These are phyloP conservation scores for Ploceus nigricollis DNA, from an alignment of 2,113 vertebrate genomes.

Conservation along the genomic window DNA sequence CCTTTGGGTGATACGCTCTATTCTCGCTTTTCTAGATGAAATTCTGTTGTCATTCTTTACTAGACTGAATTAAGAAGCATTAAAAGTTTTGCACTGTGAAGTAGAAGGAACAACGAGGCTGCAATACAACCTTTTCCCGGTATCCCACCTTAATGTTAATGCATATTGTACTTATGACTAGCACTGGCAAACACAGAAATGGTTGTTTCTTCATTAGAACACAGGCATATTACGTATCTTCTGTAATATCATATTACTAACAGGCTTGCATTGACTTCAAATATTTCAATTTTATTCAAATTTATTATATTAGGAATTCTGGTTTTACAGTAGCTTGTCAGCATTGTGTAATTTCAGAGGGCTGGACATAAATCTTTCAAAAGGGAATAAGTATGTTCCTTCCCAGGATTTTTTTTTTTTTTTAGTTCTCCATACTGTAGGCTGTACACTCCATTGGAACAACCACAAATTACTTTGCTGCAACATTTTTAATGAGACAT, in stretches of 20 bases:
- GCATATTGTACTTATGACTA: neutral
- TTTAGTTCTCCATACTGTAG: neutral
- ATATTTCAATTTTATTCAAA: constrained; percentile 3
- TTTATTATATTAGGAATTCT: neutral
- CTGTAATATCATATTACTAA: neutral
- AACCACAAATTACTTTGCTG: neutral
- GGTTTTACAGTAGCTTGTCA: neutral
- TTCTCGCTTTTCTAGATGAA: neutral
- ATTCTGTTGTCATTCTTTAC: neutral
- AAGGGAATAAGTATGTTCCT: neutral
- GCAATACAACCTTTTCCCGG: neutral
- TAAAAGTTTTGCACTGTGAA: neutral
- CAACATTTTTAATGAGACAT: neutral
- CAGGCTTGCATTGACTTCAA: neutral
- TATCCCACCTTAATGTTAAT: neutral
- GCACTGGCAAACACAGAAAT: neutral
- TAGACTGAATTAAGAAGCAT: neutral
- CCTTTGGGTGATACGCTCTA: neutral
- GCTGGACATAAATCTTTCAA: neutral
- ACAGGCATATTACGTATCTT: neutral
- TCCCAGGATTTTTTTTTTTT: neutral
- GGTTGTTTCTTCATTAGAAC: neutral
- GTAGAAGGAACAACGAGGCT: neutral
- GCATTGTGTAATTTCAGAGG: neutral
- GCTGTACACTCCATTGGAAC: neutral